Conservation (phyloP, 1,140 invertebrate genomes). For the Pinna nobilis region DNA sequence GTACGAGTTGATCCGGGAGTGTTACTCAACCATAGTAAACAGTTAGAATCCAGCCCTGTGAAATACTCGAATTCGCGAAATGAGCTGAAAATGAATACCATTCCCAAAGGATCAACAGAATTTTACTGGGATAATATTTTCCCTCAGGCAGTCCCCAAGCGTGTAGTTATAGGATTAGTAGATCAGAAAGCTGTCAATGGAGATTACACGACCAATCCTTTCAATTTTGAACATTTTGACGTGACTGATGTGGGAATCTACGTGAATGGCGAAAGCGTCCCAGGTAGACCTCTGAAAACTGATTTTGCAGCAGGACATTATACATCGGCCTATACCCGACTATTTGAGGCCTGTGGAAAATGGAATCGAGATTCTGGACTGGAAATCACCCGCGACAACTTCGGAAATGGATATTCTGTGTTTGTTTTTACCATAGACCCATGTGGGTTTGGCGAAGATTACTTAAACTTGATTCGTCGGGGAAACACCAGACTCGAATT, state of each 20-base stretch:
- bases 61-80: slow-evolving; percentile 4
- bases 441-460: slow-evolving; percentile 25
- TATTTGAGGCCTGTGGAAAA: slow-evolving; percentile 13
- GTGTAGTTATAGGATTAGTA: slow-evolving; percentile 4
- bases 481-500: slow-evolving; percentile 20
- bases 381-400: slow-evolving; percentile 2
- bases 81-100: slow-evolving; percentile 26
- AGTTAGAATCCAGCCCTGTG: slow-evolving; percentile 18
- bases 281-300: slow-evolving; percentile 9
- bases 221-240: slow-evolving; percentile 28
- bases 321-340: not conserved
- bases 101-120: slow-evolving; percentile 12
- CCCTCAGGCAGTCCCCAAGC: slow-evolving; percentile 9
- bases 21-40: slow-evolving; percentile 24
- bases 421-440: slow-evolving; percentile 8
- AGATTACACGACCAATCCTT: slow-evolving; percentile 32
- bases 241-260: slow-evolving; percentile 13
- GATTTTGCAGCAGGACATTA: not conserved
- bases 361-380: slow-evolving; percentile 13
- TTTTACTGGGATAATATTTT: slow-evolving; percentile 24
- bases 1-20: slow-evolving; percentile 6
- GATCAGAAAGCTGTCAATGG: slow-evolving; percentile 33
- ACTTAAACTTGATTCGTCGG: slow-evolving; percentile 16
- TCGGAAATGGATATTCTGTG: slow-evolving; percentile 14
- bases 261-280: slow-evolving; percentile 25